phyloP scores from a whole-genome alignment of 2,797 vertebrate species.

The Bradypodion pumilum region DNA sequence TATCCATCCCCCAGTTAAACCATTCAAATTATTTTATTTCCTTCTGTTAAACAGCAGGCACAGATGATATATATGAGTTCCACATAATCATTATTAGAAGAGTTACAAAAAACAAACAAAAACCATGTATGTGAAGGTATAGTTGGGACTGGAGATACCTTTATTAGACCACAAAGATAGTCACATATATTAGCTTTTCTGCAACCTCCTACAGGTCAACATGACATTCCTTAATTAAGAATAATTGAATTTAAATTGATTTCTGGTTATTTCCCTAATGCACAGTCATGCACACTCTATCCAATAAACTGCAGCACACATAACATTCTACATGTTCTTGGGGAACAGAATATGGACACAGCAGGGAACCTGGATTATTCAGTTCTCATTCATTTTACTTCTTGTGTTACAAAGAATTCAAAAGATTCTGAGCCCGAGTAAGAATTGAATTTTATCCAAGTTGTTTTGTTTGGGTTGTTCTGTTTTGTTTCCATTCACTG shows the following conservation, averaged over 20 bases:
- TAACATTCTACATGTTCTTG: neutral
- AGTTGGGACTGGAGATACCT: too few relatives aligned
- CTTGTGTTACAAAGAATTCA: neutral
- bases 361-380: neutral
- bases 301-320: neutral
- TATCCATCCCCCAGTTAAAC: neutral
- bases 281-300: too few relatives aligned
- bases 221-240: too few relatives aligned
- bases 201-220: too few relatives aligned
- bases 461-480: neutral
- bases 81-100: neutral
- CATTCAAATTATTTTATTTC: neutral
- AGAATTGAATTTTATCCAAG: neutral
- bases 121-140: neutral
- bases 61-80: neutral
- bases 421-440: neutral
- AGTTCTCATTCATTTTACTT: slow-evolving; percentile 50
- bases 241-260: too few relatives aligned
- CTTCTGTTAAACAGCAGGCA: neutral
- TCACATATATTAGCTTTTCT: too few relatives aligned
- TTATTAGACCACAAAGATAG: too few relatives aligned
- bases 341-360: neutral
- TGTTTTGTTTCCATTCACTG: neutral
- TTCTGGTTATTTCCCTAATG: too few relatives aligned
- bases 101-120: neutral